These are phyloP conservation scores for Synanthedon andrenaeformis DNA, from an alignment of 2,888 invertebrate species.

Conservation along the genomic window DNA sequence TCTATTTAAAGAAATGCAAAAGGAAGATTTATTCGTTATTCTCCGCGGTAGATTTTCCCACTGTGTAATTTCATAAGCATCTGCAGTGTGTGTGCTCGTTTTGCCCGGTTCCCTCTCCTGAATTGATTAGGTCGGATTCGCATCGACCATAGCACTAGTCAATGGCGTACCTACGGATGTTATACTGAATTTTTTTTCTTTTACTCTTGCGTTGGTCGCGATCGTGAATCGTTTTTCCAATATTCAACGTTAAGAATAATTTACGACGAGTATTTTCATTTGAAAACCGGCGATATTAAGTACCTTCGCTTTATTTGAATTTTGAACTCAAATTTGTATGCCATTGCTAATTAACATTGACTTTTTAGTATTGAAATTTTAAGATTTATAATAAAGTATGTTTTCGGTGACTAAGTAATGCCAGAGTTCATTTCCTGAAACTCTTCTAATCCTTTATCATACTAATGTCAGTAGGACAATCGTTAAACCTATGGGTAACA, in stretches of 20 bases:
- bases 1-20: background rate
- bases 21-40: slow-evolving; percentile 39
- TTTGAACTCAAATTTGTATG: no score
- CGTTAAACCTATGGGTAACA: no score
- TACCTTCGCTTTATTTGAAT: no score
- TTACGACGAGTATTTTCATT: slow-evolving; percentile 1
- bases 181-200: slow-evolving; percentile 32
- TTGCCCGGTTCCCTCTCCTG: slow-evolving; percentile 58
- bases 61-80: slow-evolving; percentile 67
- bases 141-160: slow-evolving; percentile 54
- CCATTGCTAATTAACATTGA: no score
- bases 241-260: slow-evolving; percentile 30
- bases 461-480: no score
- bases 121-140: slow-evolving; percentile 64
- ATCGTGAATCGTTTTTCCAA: slow-evolving; percentile 26
- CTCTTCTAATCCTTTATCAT: no score
- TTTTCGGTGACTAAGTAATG: no score
- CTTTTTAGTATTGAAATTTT: no score
- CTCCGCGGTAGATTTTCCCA: slow-evolving; percentile 52
- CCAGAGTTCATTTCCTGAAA: no score
- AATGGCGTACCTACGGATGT: slow-evolving; percentile 48
- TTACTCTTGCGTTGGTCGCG: slow-evolving; percentile 3
- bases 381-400: no score
- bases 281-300: background rate
- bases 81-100: slow-evolving; percentile 45